Evolutionary conservation across 2,797 vertebrate genomes (phyloP).

Genomic region (Tangara arthus): DNA sequence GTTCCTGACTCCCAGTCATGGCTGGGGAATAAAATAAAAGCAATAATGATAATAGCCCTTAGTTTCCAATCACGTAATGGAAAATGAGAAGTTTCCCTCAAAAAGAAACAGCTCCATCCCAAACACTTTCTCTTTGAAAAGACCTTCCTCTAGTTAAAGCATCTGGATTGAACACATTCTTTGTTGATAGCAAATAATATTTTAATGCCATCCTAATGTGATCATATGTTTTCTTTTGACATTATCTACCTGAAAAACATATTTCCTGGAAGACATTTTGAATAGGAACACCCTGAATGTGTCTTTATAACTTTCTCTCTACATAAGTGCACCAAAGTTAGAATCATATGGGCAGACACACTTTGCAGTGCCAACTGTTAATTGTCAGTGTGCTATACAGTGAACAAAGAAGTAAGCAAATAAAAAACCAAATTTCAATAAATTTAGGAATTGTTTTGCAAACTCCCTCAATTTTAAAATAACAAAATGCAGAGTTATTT

Average conservation of each 20-base stretch:
- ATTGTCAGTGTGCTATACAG: not conserved
- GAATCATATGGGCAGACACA: fast-evolving
- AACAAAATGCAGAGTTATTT: not conserved
- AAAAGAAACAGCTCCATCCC: not conserved
- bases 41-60: not conserved
- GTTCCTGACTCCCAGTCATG: not conserved
- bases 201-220: not conserved
- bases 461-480: not conserved
- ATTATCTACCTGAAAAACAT: not conserved
- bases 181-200: not conserved
- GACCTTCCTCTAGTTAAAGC: not conserved
- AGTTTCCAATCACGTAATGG: not conserved
- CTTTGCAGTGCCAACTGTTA: not conserved
- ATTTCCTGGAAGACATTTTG: not conserved
- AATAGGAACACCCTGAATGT: not conserved
- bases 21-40: not conserved
- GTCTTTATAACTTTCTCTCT: not conserved
- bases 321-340: not conserved
- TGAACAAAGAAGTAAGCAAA: not conserved
- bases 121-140: not conserved
- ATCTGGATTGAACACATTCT: not conserved
- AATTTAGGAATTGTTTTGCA: not conserved
- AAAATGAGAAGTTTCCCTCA: not conserved
- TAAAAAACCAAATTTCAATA: not conserved
- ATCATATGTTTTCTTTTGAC: not conserved